A percentile compares a stretch with the other conserved stretches of the same genome.
Evolutionary conservation across 2,797 vertebrate genomes (phyloP).

Genomic region (Mareca strepera): DNA sequence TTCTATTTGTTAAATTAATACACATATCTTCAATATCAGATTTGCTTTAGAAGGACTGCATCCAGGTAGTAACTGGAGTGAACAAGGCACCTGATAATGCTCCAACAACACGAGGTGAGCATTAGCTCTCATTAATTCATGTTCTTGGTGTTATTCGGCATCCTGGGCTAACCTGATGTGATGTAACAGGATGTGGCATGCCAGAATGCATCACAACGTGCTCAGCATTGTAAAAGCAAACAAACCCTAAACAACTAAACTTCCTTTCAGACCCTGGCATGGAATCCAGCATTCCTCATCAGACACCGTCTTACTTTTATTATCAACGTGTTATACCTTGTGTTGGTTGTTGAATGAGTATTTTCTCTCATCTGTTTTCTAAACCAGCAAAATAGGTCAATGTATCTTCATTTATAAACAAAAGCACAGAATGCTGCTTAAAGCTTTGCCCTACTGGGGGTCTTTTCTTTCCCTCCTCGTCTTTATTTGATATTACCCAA

Average conservation of each 20-base stretch:
- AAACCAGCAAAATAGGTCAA: background rate
- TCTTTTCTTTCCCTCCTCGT: background rate
- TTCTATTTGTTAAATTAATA: background rate
- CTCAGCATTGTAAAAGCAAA: conserved; percentile 22
- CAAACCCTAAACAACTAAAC: background rate
- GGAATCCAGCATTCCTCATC: background rate
- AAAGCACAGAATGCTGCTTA: background rate
- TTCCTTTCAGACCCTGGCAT: background rate
- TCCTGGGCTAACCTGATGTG: background rate
- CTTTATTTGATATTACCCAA: background rate
- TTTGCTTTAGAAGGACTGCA: background rate
- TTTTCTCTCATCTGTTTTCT: background rate
- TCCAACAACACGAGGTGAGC: background rate
- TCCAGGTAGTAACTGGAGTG: background rate
- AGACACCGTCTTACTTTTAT: background rate
- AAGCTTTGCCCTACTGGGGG: background rate
- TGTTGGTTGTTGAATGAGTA: background rate
- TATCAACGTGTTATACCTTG: background rate
- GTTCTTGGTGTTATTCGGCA: background rate
- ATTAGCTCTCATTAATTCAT: conserved; percentile 43
- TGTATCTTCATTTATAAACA: conserved; percentile 9
- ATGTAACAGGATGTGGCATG: conserved; percentile 49
- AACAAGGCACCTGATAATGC: conserved; percentile 17
- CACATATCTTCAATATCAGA: background rate
- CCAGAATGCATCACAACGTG: conserved; percentile 13